Percentiles rank a stretch among this genome's conserved stretches.
Conservation (phyloP, 2,888 invertebrate species). For the Lingula anatina region DNA sequence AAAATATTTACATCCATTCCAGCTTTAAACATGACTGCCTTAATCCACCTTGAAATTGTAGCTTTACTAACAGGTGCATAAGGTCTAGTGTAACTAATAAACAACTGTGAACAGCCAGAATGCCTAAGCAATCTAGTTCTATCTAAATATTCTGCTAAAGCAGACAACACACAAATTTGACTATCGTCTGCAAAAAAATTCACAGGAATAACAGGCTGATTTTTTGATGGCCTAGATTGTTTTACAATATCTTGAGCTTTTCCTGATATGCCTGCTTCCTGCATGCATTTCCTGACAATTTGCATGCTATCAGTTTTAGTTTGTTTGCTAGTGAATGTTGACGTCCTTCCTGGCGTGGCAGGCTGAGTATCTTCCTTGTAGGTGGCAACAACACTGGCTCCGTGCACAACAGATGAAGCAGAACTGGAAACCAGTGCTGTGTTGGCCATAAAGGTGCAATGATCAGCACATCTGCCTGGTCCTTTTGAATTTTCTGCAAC, state of each 20-base stretch:
- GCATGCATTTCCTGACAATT: no score
- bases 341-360: no score
- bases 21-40: background rate
- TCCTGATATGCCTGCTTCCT: no score
- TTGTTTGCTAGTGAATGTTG: no score
- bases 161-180: background rate
- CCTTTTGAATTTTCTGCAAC: no score
- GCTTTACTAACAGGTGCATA: background rate
- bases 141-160: background rate
- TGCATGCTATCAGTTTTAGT: no score
- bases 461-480: no score
- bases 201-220: background rate
- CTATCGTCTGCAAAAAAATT: background rate
- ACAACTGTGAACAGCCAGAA: background rate
- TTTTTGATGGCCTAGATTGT: background rate
- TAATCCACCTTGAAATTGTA: background rate
- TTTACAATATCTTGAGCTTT: no score
- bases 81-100: background rate
- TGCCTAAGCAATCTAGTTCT: background rate
- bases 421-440: conserved; percentile 2
- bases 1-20: background rate
- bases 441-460: no score
- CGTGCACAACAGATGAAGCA: no score
- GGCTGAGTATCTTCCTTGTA: no score
- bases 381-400: no score